Conservation (phyloP, 2,113 vertebrate genomes). For the Porphyrio hochstetteri region DNA sequence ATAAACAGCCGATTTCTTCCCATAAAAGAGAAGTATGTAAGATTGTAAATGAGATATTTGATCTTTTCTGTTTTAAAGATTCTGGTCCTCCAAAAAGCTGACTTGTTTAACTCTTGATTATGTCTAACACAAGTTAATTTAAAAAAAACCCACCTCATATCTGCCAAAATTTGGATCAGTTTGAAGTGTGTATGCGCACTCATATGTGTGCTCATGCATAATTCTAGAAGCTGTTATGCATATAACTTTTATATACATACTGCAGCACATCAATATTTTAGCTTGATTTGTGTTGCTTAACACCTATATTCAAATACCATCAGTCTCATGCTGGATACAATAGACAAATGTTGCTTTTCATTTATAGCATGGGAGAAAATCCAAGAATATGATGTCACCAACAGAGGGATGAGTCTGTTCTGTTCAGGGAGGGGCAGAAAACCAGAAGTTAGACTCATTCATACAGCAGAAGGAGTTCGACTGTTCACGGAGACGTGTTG, state of each 20-base stretch:
- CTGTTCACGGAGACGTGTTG: not conserved
- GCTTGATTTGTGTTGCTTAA: not conserved
- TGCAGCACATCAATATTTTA: not conserved
- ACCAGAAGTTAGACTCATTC: constrained; percentile 38
- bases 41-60: not conserved
- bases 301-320: not conserved
- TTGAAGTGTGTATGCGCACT: rapidly evolving
- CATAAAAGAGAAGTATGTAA: not conserved
- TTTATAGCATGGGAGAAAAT: constrained; percentile 9
- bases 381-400: constrained; percentile 56
- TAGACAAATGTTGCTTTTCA: not conserved
- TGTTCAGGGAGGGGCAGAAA: constrained; percentile 54
- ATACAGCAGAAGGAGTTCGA: not conserved
- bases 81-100: not conserved
- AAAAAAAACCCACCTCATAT: rapidly evolving
- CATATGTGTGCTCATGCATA: rapidly evolving
- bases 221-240: not conserved
- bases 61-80: not conserved
- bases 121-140: not conserved
- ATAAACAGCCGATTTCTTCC: not conserved
- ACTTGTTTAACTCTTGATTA: not conserved
- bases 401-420: constrained; percentile 36
- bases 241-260: not conserved
- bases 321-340: not conserved
- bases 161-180: not conserved